Conservation (phyloP, 2,888 invertebrate genomes). For the Hirtodrosophila trivittata region DNA sequence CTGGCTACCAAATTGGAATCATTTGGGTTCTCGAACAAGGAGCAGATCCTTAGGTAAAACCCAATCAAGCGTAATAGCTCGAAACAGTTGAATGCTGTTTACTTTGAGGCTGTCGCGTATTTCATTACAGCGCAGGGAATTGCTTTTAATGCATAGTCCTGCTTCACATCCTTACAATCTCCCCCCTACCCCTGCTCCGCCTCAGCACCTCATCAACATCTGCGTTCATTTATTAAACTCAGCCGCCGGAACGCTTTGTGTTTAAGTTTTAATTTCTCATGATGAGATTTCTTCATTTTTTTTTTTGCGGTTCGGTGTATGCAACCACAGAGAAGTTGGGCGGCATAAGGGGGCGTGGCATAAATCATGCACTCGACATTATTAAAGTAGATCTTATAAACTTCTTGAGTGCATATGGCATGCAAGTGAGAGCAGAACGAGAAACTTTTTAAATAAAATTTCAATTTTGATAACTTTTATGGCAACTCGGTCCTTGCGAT, state of each 20-base stretch:
- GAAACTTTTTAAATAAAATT: conserved; percentile 77
- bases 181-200: background rate
- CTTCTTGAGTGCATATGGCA: conserved; percentile 65
- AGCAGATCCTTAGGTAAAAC: conserved; percentile 44
- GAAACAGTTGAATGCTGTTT: conserved; percentile 43
- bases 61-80: conserved; percentile 69
- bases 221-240: conserved; percentile 49
- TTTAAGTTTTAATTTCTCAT: conserved; percentile 74
- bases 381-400: conserved; percentile 76
- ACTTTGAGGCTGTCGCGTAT: conserved; percentile 25
- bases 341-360: conserved; percentile 8
- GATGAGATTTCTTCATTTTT: conserved; percentile 58
- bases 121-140: conserved; percentile 24
- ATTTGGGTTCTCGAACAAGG: conserved; percentile 16
- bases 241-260: conserved; percentile 45
- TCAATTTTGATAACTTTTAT: conserved; percentile 79
- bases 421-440: conserved; percentile 41
- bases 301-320: background rate
- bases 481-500: conserved; percentile 30
- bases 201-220: conserved; percentile 32
- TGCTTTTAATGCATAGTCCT: conserved; percentile 49
- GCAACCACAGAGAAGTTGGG: conserved; percentile 25
- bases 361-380: conserved; percentile 77
- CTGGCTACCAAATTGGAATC: conserved; percentile 27
- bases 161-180: conserved; percentile 4